A percentile compares a stretch with the other conserved stretches of the same genome.
phyloP scores from a whole-genome alignment of 2,797 vertebrate species.

The Thripadectes ignobilis region DNA sequence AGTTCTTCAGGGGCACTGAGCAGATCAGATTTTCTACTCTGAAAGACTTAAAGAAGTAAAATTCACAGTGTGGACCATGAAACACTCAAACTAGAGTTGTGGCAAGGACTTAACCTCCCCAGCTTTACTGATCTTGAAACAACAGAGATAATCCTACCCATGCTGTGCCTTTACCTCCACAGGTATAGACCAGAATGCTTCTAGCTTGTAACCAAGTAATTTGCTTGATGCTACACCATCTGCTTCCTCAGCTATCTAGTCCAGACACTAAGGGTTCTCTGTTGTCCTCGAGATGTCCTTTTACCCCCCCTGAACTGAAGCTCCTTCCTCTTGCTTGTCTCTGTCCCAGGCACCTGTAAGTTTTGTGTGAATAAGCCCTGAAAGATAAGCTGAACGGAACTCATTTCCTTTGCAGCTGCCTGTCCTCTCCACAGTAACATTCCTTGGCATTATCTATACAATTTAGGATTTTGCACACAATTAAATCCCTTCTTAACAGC shows the following conservation, averaged over 20 bases:
- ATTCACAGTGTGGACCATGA: neutral
- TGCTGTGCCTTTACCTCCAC: neutral
- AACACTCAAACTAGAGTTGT: neutral
- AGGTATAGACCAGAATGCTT: neutral
- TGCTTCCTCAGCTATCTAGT: accelerated
- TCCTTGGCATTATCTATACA: constrained; percentile 45
- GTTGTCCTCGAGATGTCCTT: neutral
- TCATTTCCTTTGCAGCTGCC: neutral
- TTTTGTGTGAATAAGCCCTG: neutral
- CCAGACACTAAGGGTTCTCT: neutral
- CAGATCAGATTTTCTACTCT: neutral
- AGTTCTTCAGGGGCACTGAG: neutral
- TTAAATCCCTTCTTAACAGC: constrained; percentile 46
- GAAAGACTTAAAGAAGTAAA: neutral
- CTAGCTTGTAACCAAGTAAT: neutral
- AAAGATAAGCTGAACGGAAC: neutral
- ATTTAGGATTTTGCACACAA: constrained; percentile 67
- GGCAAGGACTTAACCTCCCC: neutral
- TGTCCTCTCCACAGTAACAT: constrained; percentile 1
- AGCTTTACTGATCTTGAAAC: neutral
- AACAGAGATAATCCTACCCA: neutral
- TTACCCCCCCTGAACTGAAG: neutral
- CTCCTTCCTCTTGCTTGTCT: neutral
- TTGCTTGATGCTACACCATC: neutral
- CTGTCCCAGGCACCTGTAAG: neutral